These are phyloP conservation scores for Cephus pygmeus DNA, from an alignment of 2,888 invertebrate species.

Conservation along the genomic window DNA sequence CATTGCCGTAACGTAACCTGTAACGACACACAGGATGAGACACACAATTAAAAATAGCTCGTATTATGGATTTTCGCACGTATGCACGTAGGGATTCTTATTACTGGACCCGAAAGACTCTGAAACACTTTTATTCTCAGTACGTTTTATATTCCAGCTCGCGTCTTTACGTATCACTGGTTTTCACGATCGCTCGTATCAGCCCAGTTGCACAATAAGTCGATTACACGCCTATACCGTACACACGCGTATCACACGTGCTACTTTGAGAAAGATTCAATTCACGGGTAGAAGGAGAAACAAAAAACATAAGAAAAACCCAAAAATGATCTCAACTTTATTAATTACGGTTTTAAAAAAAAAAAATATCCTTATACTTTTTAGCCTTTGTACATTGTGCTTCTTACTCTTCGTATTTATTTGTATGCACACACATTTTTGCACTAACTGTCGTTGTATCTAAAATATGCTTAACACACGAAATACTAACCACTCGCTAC, in stretches of 20 bases:
- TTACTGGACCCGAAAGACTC: not conserved
- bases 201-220: slow-evolving; percentile 19
- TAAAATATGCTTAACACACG: slow-evolving; percentile 27
- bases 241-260: slow-evolving; percentile 18
- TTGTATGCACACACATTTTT: slow-evolving; percentile 40
- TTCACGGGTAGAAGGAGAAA: slow-evolving; percentile 18
- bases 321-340: slow-evolving; percentile 62
- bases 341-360: slow-evolving; percentile 43
- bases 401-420: slow-evolving; percentile 61
- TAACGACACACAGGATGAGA: not conserved
- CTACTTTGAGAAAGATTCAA: slow-evolving; percentile 21
- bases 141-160: not conserved
- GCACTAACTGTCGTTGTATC: slow-evolving; percentile 41
- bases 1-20: slow-evolving; percentile 4
- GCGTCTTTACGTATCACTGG: not conserved
- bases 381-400: slow-evolving; percentile 61
- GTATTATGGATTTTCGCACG: not conserved
- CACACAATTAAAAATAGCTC: not conserved
- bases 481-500: slow-evolving; percentile 45
- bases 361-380: slow-evolving; percentile 40
- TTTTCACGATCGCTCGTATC: slow-evolving; percentile 3
- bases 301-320: slow-evolving; percentile 30
- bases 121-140: not conserved
- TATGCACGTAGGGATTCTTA: not conserved
- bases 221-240: not conserved